Conservation (phyloP, 2,113 vertebrate genomes). For the Ctenodactylus gundi region DNA sequence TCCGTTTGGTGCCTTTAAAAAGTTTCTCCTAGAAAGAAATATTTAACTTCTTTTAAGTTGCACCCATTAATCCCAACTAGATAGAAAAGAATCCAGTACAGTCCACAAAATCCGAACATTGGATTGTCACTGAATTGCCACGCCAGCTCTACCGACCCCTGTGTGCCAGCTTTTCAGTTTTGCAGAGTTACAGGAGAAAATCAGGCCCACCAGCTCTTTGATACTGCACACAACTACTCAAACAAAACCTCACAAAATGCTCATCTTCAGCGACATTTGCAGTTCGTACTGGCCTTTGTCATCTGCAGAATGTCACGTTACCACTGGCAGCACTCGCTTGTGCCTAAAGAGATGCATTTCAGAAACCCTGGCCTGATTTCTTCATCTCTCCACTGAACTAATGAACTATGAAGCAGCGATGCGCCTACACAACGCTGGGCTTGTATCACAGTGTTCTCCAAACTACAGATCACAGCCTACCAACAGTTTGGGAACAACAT, state of each 20-base stretch:
- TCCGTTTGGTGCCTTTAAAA: too few relatives aligned
- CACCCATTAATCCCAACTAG: not conserved
- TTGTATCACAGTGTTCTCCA: not conserved
- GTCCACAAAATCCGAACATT: not conserved
- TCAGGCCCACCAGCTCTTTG: not conserved
- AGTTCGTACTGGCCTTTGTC: not conserved
- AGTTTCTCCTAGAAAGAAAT: too few relatives aligned
- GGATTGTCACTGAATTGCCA: not conserved
- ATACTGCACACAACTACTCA: not conserved
- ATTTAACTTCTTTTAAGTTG: not conserved
- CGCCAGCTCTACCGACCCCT: not conserved
- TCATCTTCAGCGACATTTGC: not conserved
- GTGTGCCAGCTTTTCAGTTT: not conserved
- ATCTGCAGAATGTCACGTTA: not conserved
- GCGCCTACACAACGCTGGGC: fast-evolving
- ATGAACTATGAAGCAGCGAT: not conserved
- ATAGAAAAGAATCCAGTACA: not conserved
- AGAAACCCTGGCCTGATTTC: not conserved
- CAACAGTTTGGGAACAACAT: not conserved
- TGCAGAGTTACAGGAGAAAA: not conserved
- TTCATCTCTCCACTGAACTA: not conserved
- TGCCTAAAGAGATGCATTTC: not conserved
- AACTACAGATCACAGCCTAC: not conserved
- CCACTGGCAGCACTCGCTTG: not conserved
- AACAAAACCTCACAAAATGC: not conserved